phyloP scores from a whole-genome alignment of 2,113 vertebrate genomes.

The Ceyx melanurus region DNA sequence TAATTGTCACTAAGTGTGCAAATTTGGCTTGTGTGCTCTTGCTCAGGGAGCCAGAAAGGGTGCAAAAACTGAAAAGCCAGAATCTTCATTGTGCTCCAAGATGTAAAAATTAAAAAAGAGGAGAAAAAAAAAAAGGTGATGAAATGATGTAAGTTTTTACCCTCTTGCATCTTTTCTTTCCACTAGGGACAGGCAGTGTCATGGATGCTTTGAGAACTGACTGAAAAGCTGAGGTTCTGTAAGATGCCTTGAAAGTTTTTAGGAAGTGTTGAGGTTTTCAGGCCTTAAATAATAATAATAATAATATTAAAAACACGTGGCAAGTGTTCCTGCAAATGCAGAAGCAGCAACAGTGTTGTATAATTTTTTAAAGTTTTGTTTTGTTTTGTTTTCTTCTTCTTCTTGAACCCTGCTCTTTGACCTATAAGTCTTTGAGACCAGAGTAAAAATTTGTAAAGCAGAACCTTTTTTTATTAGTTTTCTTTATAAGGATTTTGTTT shows the following conservation, averaged over 20 bases:
- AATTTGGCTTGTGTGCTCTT: background rate
- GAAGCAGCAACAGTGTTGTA: background rate
- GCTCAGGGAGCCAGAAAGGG: background rate
- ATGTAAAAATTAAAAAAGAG: too few species aligned
- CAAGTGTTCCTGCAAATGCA: background rate
- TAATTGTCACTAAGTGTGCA: background rate
- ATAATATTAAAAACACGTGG: too few species aligned
- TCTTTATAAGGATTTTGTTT: background rate
- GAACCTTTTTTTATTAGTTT: background rate
- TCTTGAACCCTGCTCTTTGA: background rate
- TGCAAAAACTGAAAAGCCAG: background rate
- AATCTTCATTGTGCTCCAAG: background rate
- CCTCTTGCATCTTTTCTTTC: background rate
- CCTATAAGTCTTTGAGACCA: background rate
- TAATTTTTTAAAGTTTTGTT: too few species aligned
- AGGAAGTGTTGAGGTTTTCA: background rate
- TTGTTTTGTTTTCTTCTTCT: background rate
- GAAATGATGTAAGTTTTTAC: background rate
- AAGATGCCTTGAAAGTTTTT: background rate
- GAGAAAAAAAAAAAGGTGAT: background rate
- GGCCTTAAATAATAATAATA: background rate
- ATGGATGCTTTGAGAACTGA: background rate
- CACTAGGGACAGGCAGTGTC: background rate
- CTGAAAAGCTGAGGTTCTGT: background rate
- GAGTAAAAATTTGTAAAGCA: background rate